phyloP scores from a whole-genome alignment of 1,140 invertebrate genomes.

The Lysiphlebus fabarum region DNA sequence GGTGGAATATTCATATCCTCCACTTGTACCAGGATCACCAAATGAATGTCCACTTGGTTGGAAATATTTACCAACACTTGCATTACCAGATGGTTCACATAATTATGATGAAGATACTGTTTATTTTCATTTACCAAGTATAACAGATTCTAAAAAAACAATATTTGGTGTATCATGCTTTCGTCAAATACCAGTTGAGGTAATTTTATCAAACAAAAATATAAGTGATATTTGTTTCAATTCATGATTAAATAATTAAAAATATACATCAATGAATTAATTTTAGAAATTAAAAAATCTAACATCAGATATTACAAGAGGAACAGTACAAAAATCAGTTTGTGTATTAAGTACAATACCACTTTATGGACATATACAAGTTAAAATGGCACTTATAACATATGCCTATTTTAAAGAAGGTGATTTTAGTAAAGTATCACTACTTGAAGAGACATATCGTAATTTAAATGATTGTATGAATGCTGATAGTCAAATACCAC shows the following conservation, averaged over 20 bases:
- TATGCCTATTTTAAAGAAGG: slow-evolving; percentile 95
- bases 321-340: slow-evolving; percentile 91
- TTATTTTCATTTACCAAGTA: slow-evolving; percentile 92
- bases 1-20: slow-evolving; percentile 96
- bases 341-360: slow-evolving; percentile 86
- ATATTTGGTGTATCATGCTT: slow-evolving; percentile 97
- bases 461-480: slow-evolving; percentile 85
- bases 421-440: slow-evolving; percentile 85
- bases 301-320: slow-evolving; percentile 95
- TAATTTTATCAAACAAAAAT: slow-evolving; percentile 47
- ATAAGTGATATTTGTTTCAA: not conserved
- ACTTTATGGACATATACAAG: slow-evolving; percentile 87
- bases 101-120: slow-evolving; percentile 95
- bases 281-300: slow-evolving; percentile 84
- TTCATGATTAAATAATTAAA: not conserved
- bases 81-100: slow-evolving; percentile 96
- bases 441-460: slow-evolving; percentile 89
- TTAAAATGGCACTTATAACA: slow-evolving; percentile 94
- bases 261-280: not conserved
- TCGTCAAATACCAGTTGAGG: slow-evolving; percentile 93
- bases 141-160: slow-evolving; percentile 77
- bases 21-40: slow-evolving; percentile 72
- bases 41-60: slow-evolving; percentile 86
- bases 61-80: slow-evolving; percentile 93
- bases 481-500: slow-evolving; percentile 63